Conservation (phyloP, 2,797 vertebrate genomes). For the Scolopax rusticola region DNA sequence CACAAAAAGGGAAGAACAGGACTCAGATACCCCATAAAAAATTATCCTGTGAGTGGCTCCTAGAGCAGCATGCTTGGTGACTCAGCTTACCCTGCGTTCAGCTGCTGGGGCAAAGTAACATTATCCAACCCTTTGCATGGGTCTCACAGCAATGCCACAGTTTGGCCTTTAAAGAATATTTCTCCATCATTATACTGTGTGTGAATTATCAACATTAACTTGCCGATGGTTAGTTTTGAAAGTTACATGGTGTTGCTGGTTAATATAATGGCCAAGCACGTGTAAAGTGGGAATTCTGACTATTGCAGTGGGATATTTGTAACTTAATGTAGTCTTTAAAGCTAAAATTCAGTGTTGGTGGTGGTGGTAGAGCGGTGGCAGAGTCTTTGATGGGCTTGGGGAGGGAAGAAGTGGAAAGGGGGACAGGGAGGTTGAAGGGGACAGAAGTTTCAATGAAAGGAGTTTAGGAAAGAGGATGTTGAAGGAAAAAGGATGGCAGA, state of each 20-base stretch:
- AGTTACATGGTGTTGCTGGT: not conserved
- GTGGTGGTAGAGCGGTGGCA: not conserved
- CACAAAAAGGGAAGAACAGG: not conserved
- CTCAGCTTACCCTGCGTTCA: not conserved
- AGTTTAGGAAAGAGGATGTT: not conserved
- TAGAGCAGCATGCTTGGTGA: not conserved
- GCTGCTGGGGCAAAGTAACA: not conserved
- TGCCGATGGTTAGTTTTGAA: not conserved
- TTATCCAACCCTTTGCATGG: not conserved
- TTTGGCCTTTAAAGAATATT: not conserved
- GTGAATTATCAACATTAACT: not conserved
- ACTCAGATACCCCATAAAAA: not conserved
- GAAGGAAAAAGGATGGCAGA: not conserved
- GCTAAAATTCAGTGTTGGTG: not conserved
- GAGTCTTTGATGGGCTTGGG: not conserved
- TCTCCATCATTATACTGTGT: not conserved
- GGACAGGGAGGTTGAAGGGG: not conserved
- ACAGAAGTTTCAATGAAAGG: not conserved
- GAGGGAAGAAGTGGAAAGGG: rapidly evolving
- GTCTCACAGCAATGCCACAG: not conserved
- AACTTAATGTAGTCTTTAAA: not conserved
- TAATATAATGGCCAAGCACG: not conserved
- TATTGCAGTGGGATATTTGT: not conserved
- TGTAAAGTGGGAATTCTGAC: not conserved
- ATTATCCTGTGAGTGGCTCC: not conserved